Evolutionary conservation across 2,113 vertebrate species (phyloP).

Genomic region (Strix aluco): DNA sequence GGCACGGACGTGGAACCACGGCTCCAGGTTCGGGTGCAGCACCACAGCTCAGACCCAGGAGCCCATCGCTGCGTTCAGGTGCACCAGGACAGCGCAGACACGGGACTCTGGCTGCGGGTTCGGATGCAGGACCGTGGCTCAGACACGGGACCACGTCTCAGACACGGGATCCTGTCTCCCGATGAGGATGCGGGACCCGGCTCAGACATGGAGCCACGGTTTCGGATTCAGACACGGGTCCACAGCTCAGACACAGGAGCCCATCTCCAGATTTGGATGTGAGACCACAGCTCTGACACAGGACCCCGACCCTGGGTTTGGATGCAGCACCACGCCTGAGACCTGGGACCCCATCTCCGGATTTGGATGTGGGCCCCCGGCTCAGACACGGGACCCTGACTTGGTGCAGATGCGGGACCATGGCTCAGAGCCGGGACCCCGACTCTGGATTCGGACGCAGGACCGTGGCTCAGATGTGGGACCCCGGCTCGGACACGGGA

Average conservation of each 20-base stretch:
- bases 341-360: fast-evolving
- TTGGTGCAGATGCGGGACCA: not conserved
- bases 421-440: not conserved
- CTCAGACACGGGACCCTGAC: not conserved
- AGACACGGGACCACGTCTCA: not conserved
- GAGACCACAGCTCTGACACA: fast-evolving
- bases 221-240: not conserved
- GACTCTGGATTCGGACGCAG: not conserved
- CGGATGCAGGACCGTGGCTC: not conserved
- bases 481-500: too few relatives aligned
- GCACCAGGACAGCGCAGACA: not conserved
- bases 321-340: not conserved
- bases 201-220: not conserved
- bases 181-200: too few relatives aligned
- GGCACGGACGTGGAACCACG: fast-evolving
- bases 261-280: not conserved
- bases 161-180: not conserved
- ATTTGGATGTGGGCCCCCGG: not conserved
- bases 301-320: fast-evolving
- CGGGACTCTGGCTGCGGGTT: fast-evolving
- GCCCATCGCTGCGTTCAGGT: fast-evolving
- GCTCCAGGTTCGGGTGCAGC: fast-evolving
- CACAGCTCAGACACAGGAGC: fast-evolving
- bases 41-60: not conserved
- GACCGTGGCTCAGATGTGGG: too few relatives aligned